Percentiles rank a stretch among this genome's conserved stretches.
Conservation (phyloP, 2,113 vertebrate species). For the Oophaga pumilio region DNA sequence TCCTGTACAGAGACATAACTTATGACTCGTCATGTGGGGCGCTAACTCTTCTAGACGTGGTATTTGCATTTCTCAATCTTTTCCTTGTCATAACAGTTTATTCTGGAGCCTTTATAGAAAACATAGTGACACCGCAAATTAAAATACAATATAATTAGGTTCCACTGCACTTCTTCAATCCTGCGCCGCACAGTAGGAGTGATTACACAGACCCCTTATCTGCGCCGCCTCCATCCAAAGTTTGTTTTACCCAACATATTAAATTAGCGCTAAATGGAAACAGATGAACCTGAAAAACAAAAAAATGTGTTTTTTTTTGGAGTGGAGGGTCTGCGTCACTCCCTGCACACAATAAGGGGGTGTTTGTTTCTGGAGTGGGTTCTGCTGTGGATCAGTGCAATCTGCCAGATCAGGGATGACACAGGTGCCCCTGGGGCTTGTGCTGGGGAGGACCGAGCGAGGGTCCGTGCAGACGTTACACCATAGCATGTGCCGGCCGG, state of each 20-base stretch:
- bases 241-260: conserved; percentile 86
- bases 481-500: conserved; percentile 70
- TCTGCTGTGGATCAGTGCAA: conserved; percentile 87
- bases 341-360: conserved; percentile 86
- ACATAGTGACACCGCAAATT: conserved; percentile 71
- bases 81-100: conserved; percentile 57
- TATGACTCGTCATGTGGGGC: neutral
- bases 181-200: conserved; percentile 67
- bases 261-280: conserved; percentile 87
- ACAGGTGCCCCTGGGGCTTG: conserved; percentile 84
- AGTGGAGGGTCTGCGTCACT: conserved; percentile 72
- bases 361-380: conserved; percentile 87
- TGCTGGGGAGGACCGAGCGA: conserved; percentile 69
- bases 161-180: conserved; percentile 76
- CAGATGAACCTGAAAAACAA: conserved; percentile 78
- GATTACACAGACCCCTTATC: conserved; percentile 74
- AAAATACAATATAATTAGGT: conserved; percentile 76
- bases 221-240: conserved; percentile 72
- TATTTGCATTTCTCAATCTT: conserved; percentile 67
- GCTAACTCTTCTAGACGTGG: conserved; percentile 25
- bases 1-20: neutral
- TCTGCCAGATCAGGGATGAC: conserved; percentile 85
- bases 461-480: conserved; percentile 6
- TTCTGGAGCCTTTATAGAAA: conserved; percentile 72
- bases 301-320: conserved; percentile 77